Conservation (phyloP, 2,797 vertebrate species). For the Cacajao melanocephalus region DNA sequence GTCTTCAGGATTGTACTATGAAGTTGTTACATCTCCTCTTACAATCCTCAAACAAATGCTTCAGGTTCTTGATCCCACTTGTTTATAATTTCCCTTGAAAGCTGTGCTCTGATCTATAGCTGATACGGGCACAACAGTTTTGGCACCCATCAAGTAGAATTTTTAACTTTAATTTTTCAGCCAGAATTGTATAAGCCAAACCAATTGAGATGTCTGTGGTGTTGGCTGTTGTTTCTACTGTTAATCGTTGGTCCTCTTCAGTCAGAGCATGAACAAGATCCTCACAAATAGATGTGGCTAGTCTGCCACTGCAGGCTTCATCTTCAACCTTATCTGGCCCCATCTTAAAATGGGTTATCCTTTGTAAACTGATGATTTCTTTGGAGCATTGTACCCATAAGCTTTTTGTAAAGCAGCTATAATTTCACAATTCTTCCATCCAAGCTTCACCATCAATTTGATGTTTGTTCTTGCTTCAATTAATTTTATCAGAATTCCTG, state of each 20-base stretch:
- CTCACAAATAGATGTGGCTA: neutral
- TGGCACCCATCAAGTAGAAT: neutral
- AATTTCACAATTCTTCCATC: neutral
- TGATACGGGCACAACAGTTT: neutral
- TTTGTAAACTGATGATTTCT: neutral
- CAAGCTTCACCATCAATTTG: neutral
- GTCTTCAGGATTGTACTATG: neutral
- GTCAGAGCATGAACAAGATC: neutral
- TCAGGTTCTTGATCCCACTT: neutral
- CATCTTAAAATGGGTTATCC: neutral
- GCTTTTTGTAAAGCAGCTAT: neutral
- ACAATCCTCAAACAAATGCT: neutral
- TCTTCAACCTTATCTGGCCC: neutral
- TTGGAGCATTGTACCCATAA: neutral
- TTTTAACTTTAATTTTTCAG: neutral
- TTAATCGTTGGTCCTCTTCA: neutral
- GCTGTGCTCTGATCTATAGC: neutral
- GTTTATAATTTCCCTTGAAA: neutral
- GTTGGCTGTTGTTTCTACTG: neutral
- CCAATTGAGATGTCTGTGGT: neutral
- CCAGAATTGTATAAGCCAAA: neutral
- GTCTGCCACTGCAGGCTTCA: neutral
- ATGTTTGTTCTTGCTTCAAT: neutral
- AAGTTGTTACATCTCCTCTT: neutral
- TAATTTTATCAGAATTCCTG: neutral